Evolutionary conservation across 2,113 vertebrate genomes (phyloP).

Genomic region (Seriola aureovittata): DNA sequence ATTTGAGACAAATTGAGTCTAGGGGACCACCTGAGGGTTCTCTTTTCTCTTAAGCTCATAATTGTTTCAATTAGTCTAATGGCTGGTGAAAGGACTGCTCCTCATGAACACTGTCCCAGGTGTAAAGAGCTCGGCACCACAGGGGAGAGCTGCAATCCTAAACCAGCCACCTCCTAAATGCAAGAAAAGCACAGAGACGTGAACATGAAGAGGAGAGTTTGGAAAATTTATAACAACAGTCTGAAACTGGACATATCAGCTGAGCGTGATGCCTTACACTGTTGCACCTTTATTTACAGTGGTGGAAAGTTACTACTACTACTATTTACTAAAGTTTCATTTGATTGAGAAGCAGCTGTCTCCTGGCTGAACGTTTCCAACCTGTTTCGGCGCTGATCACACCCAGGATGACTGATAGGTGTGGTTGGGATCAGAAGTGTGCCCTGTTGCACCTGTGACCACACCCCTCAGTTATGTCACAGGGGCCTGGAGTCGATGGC

Average conservation of each 20-base stretch:
- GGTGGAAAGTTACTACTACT: background rate
- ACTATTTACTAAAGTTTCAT: too few relatives aligned
- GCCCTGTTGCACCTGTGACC: too few relatives aligned
- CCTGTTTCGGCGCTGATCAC: too few relatives aligned
- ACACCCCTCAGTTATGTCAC: too few relatives aligned
- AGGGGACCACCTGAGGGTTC: slow-evolving; percentile 24
- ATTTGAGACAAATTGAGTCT: slow-evolving; percentile 59
- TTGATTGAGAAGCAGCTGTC: too few relatives aligned
- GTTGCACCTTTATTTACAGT: background rate
- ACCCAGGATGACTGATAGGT: too few relatives aligned
- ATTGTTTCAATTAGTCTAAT: slow-evolving; percentile 52
- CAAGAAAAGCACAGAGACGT: background rate
- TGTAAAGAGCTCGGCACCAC: slow-evolving; percentile 28
- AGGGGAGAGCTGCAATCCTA: slow-evolving; percentile 23
- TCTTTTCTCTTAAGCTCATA: slow-evolving; percentile 44
- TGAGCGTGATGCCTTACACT: background rate
- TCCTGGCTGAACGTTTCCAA: too few relatives aligned
- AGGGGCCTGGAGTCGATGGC: too few relatives aligned
- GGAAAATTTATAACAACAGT: background rate
- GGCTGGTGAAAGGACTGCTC: slow-evolving; percentile 34
- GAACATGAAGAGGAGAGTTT: background rate
- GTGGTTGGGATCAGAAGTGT: too few relatives aligned
- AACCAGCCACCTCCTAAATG: background rate
- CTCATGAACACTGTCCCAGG: slow-evolving; percentile 26
- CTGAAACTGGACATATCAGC: background rate